Percentiles rank a stretch among this genome's conserved stretches.
These are phyloP conservation scores for Rhopalosiphum padi DNA, from an alignment of 1,140 invertebrate species.

Conservation along the genomic window DNA sequence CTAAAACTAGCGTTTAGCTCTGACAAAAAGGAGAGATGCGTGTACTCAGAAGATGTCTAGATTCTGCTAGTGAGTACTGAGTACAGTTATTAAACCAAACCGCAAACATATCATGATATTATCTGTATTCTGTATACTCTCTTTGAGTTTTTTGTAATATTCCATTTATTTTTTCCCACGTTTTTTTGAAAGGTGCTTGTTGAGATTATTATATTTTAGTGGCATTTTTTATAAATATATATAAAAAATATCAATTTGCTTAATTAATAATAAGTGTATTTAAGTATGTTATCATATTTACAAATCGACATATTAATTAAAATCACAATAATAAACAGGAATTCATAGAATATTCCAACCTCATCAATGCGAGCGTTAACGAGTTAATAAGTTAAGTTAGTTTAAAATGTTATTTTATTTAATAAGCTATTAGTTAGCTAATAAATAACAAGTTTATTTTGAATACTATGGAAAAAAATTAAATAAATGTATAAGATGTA, in stretches of 20 bases:
- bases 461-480: not conserved
- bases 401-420: not conserved
- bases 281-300: not conserved
- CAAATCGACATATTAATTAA: not conserved
- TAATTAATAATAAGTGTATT: not conserved
- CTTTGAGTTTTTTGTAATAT: not conserved
- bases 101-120: not conserved
- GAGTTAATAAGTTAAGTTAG: not conserved
- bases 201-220: not conserved
- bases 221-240: not conserved
- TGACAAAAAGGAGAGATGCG: not conserved
- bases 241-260: not conserved
- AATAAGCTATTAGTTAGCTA: not conserved
- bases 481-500: not conserved
- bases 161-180: not conserved
- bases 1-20: not conserved
- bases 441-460: not conserved
- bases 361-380: not conserved
- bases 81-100: not conserved
- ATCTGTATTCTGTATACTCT: not conserved
- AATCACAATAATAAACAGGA: not conserved
- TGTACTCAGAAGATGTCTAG: too few relatives aligned
- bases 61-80: too few relatives aligned
- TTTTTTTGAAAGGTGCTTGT: not conserved
- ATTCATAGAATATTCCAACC: not conserved